Conservation (phyloP, 2,888 invertebrate genomes). For the Chaitophorus viminalis region DNA sequence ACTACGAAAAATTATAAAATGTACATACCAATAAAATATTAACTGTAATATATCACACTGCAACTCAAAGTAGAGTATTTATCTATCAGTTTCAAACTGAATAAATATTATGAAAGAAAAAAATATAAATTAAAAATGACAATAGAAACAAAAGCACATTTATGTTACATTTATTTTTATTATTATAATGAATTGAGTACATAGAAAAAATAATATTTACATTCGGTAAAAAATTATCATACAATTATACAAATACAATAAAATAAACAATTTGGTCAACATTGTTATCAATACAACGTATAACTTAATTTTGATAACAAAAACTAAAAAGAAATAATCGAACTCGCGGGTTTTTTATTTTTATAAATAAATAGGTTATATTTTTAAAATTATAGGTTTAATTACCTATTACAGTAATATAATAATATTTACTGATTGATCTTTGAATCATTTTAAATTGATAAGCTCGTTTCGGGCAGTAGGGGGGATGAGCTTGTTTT, state of each 20-base stretch:
- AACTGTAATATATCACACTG: not conserved
- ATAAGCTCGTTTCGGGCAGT: too few relatives aligned
- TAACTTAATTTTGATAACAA: conserved; percentile 8
- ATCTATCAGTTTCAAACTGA: not conserved
- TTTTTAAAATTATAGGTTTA: too few relatives aligned
- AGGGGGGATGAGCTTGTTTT: too few relatives aligned
- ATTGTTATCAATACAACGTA: conserved; percentile 9
- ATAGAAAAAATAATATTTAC: not conserved
- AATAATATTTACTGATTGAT: too few relatives aligned
- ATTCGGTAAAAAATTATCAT: not conserved
- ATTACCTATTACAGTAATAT: too few relatives aligned
- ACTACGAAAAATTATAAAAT: not conserved
- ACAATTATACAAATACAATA: too few relatives aligned
- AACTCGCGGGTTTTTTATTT: conserved; percentile 21
- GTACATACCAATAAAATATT: not conserved
- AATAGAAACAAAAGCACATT: not conserved
- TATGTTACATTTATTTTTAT: not conserved
- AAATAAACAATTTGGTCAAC: not conserved
- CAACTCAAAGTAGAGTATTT: not conserved
- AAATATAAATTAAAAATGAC: not conserved
- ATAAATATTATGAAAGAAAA: not conserved
- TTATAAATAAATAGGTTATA: not conserved
- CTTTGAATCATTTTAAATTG: too few relatives aligned
- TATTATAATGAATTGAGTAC: not conserved
- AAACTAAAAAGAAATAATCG: conserved; percentile 42